Evolutionary conservation across 92 coral and sea anemone species (phyloP).

Genomic region (Actinostola sp.): DNA sequence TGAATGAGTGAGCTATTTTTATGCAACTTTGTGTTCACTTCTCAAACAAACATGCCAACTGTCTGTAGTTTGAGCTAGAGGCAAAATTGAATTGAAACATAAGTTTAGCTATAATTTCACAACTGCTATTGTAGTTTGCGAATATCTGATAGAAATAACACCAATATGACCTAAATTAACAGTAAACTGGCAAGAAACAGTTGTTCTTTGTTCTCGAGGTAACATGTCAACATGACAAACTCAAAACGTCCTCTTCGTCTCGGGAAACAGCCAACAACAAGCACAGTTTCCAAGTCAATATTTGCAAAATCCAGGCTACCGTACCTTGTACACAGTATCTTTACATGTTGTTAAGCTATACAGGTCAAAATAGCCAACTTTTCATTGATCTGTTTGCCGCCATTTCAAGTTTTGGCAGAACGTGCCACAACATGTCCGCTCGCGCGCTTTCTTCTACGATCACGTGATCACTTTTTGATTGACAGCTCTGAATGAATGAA

Average conservation of each 20-base stretch:
- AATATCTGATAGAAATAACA: too few relatives aligned
- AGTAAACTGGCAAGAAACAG: too few relatives aligned
- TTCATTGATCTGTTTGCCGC: slow-evolving; percentile 12
- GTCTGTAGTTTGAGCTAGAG: too few relatives aligned
- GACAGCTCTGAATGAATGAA: slow-evolving; percentile 90
- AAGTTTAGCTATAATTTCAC: too few relatives aligned
- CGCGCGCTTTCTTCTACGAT: slow-evolving; percentile 62
- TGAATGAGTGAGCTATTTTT: too few relatives aligned
- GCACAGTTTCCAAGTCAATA: not conserved
- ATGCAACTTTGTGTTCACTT: too few relatives aligned
- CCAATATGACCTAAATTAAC: too few relatives aligned
- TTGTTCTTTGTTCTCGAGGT: too few relatives aligned
- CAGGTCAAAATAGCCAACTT: not conserved
- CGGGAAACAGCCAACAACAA: not conserved
- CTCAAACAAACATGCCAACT: too few relatives aligned
- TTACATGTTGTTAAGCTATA: not conserved
- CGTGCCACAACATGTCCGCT: slow-evolving; percentile 69
- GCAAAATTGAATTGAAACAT: too few relatives aligned
- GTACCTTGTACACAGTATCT: slow-evolving; percentile 18
- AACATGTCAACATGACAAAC: not conserved
- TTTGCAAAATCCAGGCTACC: not conserved
- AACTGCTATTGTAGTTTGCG: too few relatives aligned
- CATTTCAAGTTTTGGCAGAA: slow-evolving; percentile 34
- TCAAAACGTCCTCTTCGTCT: not conserved
- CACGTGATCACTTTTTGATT: slow-evolving; percentile 82